Base-by-base conservation (phyloP, 2,113 vertebrate genomes). In the Ariopsis seemanni region DNA sequence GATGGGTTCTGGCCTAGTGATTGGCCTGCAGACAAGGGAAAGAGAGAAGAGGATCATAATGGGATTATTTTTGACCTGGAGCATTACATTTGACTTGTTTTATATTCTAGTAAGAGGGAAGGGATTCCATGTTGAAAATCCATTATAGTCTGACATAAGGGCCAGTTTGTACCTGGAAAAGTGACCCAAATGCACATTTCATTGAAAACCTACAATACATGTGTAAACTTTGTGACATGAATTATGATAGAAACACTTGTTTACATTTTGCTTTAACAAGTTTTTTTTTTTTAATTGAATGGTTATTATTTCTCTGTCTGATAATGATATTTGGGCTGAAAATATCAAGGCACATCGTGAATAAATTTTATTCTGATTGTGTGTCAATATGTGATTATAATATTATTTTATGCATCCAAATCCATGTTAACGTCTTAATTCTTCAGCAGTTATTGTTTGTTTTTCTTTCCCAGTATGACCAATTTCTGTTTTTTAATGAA, bases 41-140 rank as follows among this genome's bases (percentile, higher is more conserved):
- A 62, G 52, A 71, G 53, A 84, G 65, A 71, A 48, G 52, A 86
- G 84, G 11, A 74, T 52, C 53, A 67, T 79, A 75, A 77, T 87
- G 27, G 86, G 80, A 65, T 87, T 87, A 65, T 63, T 77, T 74
- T 78, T 84, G 48, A 55, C 71, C 72, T 25, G 42, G 18, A 63
- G 65, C 69, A 6, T 78, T 62, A 67, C 69, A 78, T 53, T 84
- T 55, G 58, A 52, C 71, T 84, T 71, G 71, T 67, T 62, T 85
- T 57, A 60, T 85, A 74, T 85, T 85, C 69, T 55, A 74, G 22
- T 48, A 83, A 65, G 42, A 63, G 25, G 25, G 22, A 74, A 62
- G 42, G n/a, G 55, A 72, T 82, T 82, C 17, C 63, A 67, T 48
- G 18, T 52, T 25, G 77, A 82, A 87, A 82, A 72, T 74, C 78